Percentiles rank a stretch among this genome's conserved stretches.
These are phyloP conservation scores for Lochmaea crataegi DNA, from an alignment of 2,888 invertebrate species.

Conservation along the genomic window DNA sequence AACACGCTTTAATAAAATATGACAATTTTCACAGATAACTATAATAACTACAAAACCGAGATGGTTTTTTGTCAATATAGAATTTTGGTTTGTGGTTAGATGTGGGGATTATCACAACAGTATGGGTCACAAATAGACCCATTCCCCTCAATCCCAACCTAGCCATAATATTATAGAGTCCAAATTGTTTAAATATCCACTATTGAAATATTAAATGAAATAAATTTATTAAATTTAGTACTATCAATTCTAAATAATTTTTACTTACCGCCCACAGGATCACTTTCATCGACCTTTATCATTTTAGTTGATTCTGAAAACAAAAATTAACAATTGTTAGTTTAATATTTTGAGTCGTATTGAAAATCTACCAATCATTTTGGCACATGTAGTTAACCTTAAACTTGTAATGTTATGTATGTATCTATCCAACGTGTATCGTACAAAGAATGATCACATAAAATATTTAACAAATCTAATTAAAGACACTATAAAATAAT, in stretches of 20 bases:
- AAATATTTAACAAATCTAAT: neutral
- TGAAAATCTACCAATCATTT: constrained; percentile 8
- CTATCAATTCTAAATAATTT: neutral
- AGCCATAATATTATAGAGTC: too few relatives aligned
- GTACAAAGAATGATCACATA: neutral
- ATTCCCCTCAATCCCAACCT: too few relatives aligned
- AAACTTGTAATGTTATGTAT: constrained; percentile 25
- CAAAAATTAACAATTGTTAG: constrained; percentile 12
- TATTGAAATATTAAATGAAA: too few relatives aligned
- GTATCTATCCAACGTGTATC: constrained; percentile 1
- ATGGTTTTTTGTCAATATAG: too few relatives aligned
- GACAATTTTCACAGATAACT: too few relatives aligned
- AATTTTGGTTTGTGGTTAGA: too few relatives aligned
- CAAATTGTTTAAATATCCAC: too few relatives aligned
- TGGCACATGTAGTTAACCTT: constrained; percentile 29
- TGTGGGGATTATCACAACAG: too few relatives aligned
- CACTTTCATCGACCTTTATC: constrained; percentile 91
- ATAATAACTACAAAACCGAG: too few relatives aligned
- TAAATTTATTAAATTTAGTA: too few relatives aligned
- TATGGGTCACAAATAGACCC: too few relatives aligned
- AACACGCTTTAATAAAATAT: too few relatives aligned
- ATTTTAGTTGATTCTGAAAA: constrained; percentile 64
- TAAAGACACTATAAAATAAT: neutral
- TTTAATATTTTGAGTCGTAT: neutral
- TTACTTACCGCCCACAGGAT: constrained; percentile 87